These are phyloP conservation scores for Xenopus laevis DNA, from an alignment of 2,113 vertebrate genomes.

Conservation along the genomic window DNA sequence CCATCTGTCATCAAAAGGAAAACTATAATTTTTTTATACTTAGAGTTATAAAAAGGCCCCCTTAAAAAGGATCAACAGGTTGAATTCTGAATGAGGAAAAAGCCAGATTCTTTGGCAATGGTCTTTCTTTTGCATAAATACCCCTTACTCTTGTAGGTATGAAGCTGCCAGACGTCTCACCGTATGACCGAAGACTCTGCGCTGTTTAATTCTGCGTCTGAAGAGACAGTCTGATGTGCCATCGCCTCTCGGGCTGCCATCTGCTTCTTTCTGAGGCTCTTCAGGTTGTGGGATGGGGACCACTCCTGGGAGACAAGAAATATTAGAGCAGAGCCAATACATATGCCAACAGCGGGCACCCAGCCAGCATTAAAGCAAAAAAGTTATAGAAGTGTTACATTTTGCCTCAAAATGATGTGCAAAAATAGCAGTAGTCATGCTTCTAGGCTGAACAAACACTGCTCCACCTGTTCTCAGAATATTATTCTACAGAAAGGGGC, in stretches of 20 bases:
- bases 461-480: no score
- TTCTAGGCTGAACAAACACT: no score
- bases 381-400: neutral
- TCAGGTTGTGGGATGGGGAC: conserved; percentile 95
- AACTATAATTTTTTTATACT: no score
- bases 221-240: conserved; percentile 85
- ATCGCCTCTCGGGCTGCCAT: conserved; percentile 93
- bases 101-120: no score
- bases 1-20: no score
- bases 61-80: no score
- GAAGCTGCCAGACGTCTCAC: conserved; percentile 56
- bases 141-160: neutral
- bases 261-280: conserved; percentile 94
- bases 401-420: no score
- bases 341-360: neutral
- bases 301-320: conserved; percentile 75
- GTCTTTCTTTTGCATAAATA: no score
- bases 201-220: conserved; percentile 81
- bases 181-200: conserved; percentile 93
- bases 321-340: neutral
- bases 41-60: no score
- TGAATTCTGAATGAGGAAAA: no score
- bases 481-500: no score
- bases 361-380: neutral
- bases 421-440: no score